These are phyloP conservation scores for Nezara viridula DNA, from an alignment of 2,888 invertebrate genomes.

Conservation along the genomic window DNA sequence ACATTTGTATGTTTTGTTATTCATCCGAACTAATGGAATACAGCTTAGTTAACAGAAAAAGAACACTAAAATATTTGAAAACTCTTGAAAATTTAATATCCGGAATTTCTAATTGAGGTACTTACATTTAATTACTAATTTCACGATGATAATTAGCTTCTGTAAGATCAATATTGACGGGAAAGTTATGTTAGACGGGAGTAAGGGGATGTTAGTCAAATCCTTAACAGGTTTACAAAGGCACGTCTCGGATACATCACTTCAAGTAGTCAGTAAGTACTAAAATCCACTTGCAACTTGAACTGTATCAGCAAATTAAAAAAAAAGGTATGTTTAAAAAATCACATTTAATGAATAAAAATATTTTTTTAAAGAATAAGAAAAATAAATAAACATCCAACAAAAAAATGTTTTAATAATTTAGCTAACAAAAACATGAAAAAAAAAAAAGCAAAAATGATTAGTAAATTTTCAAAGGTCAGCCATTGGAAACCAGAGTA, in stretches of 20 bases:
- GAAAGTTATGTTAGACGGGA: background rate
- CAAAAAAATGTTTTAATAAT: too few species aligned
- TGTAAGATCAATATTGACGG: background rate
- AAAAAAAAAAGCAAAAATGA: too few species aligned
- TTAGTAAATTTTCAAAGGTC: too few species aligned
- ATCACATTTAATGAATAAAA: too few species aligned
- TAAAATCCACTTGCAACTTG: background rate
- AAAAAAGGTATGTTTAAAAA: background rate
- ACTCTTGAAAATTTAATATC: background rate
- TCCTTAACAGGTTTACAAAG: constrained; percentile 1
- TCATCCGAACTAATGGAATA: too few species aligned
- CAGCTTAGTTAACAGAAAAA: background rate
- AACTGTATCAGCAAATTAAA: background rate
- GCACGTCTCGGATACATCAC: background rate
- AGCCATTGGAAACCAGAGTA: too few species aligned
- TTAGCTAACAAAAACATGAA: too few species aligned
- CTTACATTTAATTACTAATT: background rate
- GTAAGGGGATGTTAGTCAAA: background rate
- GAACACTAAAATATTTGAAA: background rate
- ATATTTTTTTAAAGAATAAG: too few species aligned
- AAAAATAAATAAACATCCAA: too few species aligned
- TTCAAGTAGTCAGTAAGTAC: background rate
- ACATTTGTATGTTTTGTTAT: too few species aligned
- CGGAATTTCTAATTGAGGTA: background rate
- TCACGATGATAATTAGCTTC: background rate